Evolutionary conservation across 1,140 invertebrate genomes (phyloP), one percentile per base, ranked within the genome.

Genomic region (Zaprionus nigranus): DNA sequence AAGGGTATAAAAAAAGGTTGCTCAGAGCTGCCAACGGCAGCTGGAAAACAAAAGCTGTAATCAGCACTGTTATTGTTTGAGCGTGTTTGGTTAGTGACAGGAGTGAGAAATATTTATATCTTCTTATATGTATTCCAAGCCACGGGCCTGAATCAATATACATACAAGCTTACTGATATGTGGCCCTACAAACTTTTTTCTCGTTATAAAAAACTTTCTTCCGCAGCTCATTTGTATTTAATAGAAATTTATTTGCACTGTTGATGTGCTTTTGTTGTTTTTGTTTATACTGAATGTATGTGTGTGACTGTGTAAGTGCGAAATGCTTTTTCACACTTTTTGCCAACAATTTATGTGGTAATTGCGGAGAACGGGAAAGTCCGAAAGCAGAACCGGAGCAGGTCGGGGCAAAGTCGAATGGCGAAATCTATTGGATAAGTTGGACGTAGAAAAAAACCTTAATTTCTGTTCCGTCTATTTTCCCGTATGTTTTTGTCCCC

Each of bases 291-390:
- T 24, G 17, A 7, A 24, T 24, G 20, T n/a, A 43, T 58, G 26
- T 43, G 38, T 56, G 46, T 11, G 34, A 36, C 17, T 51, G n/a
- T 74, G 38, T 61, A 57, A 62, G 68, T 65, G 64, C 49, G 59
- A 76, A 82, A 82, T 73, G 82, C 79, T 87, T 86, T 87, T 79
- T 65, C 83, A 59, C 80, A 87, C 72, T 79, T 86, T 86, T 87
- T 87, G 63, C 69, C 61, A 56, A 38, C 79, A 86, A 86, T 86
- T 87, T 86, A 86, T 86, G 76, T 59, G 68, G 28, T 59, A 66
- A 58, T 60, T 73, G 38, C 63, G 49, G 62, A 53, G 24, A 6
- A 46, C 38, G 34, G 28, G 11, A 20, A 38, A 26, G 12, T 17
- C 56, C 15, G 30, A 38, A 38, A 49, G 15, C 34, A 26, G 26